Percentiles rank a stretch among this genome's conserved stretches.
Evolutionary conservation across 2,797 vertebrate species (phyloP).

Genomic region (Bufotes viridis): DNA sequence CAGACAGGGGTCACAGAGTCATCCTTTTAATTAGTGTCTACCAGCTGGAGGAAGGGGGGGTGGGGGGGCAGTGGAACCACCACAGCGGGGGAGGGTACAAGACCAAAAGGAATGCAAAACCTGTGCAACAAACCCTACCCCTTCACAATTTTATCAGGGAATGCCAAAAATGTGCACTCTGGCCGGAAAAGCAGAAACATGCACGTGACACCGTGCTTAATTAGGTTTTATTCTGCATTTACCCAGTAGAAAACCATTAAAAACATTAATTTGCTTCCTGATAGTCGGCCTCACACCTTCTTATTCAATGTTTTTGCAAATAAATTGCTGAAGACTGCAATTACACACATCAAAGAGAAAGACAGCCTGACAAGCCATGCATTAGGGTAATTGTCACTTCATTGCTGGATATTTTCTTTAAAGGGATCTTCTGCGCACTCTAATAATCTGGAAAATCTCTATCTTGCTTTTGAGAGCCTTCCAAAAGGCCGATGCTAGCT

Average conservation of each 20-base stretch:
- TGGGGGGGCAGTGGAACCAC: conserved; percentile 67
- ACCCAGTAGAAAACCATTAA: not conserved
- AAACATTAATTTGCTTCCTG: not conserved
- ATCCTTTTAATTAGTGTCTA: conserved; percentile 78
- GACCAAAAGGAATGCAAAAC: conserved; percentile 68
- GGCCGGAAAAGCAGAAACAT: conserved; percentile 32
- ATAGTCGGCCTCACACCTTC: not conserved
- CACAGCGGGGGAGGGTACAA: conserved; percentile 62
- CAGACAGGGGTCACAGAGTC: conserved; percentile 71
- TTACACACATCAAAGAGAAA: conserved; percentile 34
- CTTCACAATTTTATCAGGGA: conserved; percentile 71
- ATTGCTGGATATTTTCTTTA: conserved; percentile 24
- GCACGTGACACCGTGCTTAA: not conserved
- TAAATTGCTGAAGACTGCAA: conserved; percentile 7
- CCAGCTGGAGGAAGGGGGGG: conserved; percentile 73
- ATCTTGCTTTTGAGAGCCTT: not conserved
- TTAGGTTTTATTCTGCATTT: not conserved
- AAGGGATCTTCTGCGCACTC: not conserved
- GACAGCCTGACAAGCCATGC: not conserved
- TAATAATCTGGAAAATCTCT: not conserved
- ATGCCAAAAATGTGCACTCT: conserved; percentile 69
- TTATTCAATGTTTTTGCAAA: conserved; percentile 23
- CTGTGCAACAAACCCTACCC: conserved; percentile 73
- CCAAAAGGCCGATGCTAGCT: not conserved
- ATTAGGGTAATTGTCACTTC: conserved; percentile 11